Evolutionary conservation across 2,888 invertebrate species (phyloP).

Genomic region (Embidobia sp.): DNA sequence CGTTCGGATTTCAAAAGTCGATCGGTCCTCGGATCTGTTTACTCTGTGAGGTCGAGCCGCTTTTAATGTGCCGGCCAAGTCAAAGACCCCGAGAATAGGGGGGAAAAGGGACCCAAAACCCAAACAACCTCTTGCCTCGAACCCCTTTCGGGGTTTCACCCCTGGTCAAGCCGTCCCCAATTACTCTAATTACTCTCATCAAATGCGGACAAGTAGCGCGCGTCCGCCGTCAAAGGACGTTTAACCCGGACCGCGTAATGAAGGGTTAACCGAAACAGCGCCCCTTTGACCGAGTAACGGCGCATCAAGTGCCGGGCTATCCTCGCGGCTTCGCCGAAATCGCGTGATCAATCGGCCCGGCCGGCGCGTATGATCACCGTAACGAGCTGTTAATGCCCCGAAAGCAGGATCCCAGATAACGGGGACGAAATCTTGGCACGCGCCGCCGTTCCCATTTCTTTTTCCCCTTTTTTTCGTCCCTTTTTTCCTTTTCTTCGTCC

Average conservation of each 20-base stretch:
- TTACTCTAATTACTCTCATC: conserved; percentile 59
- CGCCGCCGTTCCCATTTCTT: no score
- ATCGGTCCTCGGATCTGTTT: conserved; percentile 10
- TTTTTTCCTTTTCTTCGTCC: no score
- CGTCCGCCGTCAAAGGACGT: conserved; percentile 41
- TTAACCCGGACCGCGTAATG: conserved; percentile 50
- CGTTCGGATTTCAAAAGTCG: no score
- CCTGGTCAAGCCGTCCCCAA: conserved; percentile 48
- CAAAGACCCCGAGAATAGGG: conserved; percentile 13
- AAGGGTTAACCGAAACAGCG: conserved; percentile 57
- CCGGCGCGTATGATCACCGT: conserved; percentile 26
- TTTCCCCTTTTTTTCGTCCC: no score
- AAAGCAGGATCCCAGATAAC: no score
- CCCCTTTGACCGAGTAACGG: conserved; percentile 55
- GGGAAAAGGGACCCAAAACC: conserved; percentile 14
- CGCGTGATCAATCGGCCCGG: conserved; percentile 51
- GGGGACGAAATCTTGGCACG: no score
- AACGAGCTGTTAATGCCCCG: conserved; percentile 68
- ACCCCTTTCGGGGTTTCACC: conserved; percentile 19
- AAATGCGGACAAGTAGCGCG: conserved; percentile 50
- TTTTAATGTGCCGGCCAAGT: conserved; percentile 13
- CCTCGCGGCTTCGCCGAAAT: conserved; percentile 41
- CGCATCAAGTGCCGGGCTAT: conserved; percentile 47
- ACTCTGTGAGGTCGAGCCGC: conserved; percentile 12
- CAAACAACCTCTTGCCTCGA: conserved; percentile 14